A percentile compares a stretch with the other conserved stretches of the same genome.
phyloP scores from a whole-genome alignment of 2,797 vertebrate genomes.

The Periparus ater region DNA sequence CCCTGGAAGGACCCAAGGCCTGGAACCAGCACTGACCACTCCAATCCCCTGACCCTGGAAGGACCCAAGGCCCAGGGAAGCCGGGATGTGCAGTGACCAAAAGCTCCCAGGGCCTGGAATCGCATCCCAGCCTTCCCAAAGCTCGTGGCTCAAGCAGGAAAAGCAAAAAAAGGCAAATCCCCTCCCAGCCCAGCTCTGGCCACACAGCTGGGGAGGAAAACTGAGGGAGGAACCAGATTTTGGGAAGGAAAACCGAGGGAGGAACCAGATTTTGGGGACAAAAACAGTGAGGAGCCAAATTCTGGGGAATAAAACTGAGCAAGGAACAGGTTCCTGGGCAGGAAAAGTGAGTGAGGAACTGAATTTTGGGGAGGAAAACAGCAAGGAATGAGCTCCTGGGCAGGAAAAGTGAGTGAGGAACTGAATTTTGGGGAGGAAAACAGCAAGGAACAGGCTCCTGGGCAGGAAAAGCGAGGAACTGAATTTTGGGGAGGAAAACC shows the following conservation, averaged over 20 bases:
- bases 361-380: conserved; percentile 23
- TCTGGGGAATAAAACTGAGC: background rate
- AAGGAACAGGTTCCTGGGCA: background rate
- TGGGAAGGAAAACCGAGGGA: too few relatives aligned
- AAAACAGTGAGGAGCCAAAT: too few relatives aligned
- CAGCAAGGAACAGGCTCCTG: background rate
- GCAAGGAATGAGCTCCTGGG: background rate
- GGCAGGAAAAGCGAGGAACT: conserved; percentile 40
- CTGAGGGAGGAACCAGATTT: too few relatives aligned
- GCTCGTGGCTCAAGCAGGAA: background rate
- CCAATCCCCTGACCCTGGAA: too few relatives aligned
- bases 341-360: conserved; percentile 48
- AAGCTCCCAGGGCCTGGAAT: background rate
- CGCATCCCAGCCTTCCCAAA: background rate
- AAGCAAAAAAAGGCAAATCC: background rate
- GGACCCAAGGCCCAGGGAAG: too few relatives aligned
- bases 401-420: background rate
- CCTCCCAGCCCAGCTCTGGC: background rate
- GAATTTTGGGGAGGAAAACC: background rate
- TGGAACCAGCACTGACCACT: too few relatives aligned
- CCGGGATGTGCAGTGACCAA: too few relatives aligned
- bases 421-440: too few relatives aligned
- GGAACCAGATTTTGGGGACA: background rate
- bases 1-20: too few relatives aligned
- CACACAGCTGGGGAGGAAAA: background rate